phyloP scores from a whole-genome alignment of 1,140 invertebrate genomes.

The Conus ventricosus region DNA sequence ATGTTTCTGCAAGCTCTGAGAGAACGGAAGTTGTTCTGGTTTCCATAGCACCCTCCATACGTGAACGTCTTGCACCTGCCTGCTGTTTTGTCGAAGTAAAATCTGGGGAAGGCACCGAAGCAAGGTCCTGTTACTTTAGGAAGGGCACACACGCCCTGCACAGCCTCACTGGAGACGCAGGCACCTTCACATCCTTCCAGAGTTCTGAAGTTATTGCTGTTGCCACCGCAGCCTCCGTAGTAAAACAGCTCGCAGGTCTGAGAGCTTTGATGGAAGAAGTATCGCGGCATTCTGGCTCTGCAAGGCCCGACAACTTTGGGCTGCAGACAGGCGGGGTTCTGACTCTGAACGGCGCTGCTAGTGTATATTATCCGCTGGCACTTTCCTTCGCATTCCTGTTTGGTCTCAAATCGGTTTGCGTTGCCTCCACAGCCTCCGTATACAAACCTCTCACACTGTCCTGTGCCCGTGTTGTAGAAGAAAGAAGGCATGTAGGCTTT shows the following conservation, averaged over 20 bases:
- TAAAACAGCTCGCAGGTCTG: conserved; percentile 19
- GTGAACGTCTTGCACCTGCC: conserved; percentile 76
- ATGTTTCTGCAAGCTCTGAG: conserved; percentile 35
- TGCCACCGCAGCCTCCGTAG: conserved; percentile 42
- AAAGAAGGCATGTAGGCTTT: conserved; percentile 61
- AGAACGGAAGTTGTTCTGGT: conserved; percentile 59
- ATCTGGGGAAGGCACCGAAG: conserved; percentile 68
- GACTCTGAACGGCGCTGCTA: background rate
- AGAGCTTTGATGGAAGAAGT: conserved; percentile 5
- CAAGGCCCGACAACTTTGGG: conserved; percentile 18
- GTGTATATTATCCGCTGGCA: background rate
- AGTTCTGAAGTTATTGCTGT: conserved; percentile 39
- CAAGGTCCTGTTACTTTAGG: conserved; percentile 60
- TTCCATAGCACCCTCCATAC: conserved; percentile 78
- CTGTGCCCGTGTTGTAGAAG: conserved; percentile 77
- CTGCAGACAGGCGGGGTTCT: conserved; percentile 19
- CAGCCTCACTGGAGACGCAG: conserved; percentile 16
- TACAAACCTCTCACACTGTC: conserved; percentile 79
- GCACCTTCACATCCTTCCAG: background rate
- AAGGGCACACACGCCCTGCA: conserved; percentile 4
- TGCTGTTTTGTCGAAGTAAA: conserved; percentile 74
- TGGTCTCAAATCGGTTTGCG: conserved; percentile 80
- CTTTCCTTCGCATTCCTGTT: conserved; percentile 71
- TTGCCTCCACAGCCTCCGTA: conserved; percentile 83
- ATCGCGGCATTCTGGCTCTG: conserved; percentile 18